Evolutionary conservation across 1,140 invertebrate genomes (phyloP), one percentile per base, ranked within the genome.

Genomic region (Gryon sp.): DNA sequence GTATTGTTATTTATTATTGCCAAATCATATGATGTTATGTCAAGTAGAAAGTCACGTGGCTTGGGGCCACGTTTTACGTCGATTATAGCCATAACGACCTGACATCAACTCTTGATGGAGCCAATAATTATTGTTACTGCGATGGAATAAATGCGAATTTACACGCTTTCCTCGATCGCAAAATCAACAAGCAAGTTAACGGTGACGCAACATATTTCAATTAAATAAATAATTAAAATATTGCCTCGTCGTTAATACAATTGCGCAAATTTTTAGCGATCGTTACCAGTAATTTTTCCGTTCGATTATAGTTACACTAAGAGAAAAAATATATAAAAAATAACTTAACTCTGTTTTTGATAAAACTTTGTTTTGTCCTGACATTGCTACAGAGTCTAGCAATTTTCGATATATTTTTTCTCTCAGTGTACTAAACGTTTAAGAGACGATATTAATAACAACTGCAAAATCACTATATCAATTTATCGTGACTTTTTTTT

Each of bases 1-100:
- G 4, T 19, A 22, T 22, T 18, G 18, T 22, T 22, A 18, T 63
- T 65, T 52, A 36, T 65, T 70, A 41, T 26, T 62, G 26, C 41
- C n/a, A 65, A 18, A 26, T 16, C 11, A 70, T 52, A 45, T 36
- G 55, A 60, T 34, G 20, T 46, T 16, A 48, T 60, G 36, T 57
- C 16, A 32, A 63, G 66, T 70, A 63, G 69, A 73, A 73, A 73
- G 69, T 73, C 50, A 63, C 40, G 59, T 63, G 32, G 68, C 68
- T 63, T 18, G 36, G 20, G 68, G 68, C 60, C 28, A 53, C 48
- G 30, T 60, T 72, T 53, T 52, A 45, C 9, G 66, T 72, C 55
- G 68, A 69, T 69, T 69, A 70, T 53, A 30, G 32, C 14, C 34
- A 52, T 70, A 70, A 60, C 66, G 55, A 70, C 45, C 46, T 36